A percentile compares a stretch with the other conserved stretches of the same genome.
These are phyloP conservation scores for Mnemiopsis leidyi DNA, from an alignment of 37 sponge, comb jelly and placozoan genomes.

Conservation along the genomic window DNA sequence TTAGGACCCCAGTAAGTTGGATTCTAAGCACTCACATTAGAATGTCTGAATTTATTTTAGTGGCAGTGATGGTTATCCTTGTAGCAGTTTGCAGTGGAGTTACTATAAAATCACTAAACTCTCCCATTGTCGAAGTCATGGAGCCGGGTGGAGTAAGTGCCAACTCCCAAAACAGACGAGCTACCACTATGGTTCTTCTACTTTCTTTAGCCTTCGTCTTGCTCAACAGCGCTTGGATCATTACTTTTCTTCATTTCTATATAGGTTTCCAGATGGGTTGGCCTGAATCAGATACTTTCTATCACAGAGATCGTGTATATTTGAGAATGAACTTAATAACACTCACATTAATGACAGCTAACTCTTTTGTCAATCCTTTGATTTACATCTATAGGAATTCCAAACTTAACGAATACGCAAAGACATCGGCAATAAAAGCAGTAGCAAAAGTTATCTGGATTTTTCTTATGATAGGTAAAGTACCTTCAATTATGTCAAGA, in stretches of 20 bases:
- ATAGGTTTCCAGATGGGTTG: no score
- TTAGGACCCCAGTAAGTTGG: no score
- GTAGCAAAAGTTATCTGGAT: no score
- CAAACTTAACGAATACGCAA: neutral
- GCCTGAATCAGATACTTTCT: no score
- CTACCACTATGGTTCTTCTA: neutral
- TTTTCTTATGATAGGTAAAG: no score
- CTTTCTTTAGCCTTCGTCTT: neutral
- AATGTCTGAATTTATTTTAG: neutral
- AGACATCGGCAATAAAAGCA: no score
- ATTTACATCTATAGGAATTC: neutral
- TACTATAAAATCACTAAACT: neutral
- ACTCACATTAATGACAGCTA: neutral
- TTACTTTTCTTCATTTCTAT: no score
- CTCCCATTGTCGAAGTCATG: neutral
- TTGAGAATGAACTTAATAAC: neutral
- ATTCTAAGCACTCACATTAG: neutral
- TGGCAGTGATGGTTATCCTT: neutral
- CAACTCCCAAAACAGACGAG: neutral
- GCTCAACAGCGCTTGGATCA: neutral
- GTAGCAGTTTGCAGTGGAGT: neutral
- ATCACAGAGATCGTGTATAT: neutral
- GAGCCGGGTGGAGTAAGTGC: neutral
- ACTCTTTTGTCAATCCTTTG: neutral
- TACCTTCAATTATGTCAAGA: no score